phyloP scores from a whole-genome alignment of 1,140 invertebrate species.

The Drosophila nasuta region DNA sequence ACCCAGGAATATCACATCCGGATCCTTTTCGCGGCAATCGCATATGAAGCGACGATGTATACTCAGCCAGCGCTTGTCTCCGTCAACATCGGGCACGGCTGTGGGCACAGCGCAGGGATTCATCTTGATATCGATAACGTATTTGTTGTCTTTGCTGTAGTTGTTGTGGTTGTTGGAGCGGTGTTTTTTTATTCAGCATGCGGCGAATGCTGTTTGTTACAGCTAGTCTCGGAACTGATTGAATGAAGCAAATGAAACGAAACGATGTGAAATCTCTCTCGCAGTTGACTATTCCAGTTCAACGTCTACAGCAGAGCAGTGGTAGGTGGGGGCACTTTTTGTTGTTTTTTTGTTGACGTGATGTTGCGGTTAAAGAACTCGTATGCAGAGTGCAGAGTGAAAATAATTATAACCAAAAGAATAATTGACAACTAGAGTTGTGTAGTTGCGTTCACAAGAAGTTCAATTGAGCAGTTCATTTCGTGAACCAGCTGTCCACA shows the following conservation, averaged over 20 bases:
- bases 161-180: conserved; percentile 7
- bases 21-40: conserved; percentile 93
- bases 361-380: conserved; percentile 5
- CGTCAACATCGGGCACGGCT: conserved; percentile 86
- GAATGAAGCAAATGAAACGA: conserved; percentile 4
- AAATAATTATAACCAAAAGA: conserved; percentile 55
- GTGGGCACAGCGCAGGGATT: conserved; percentile 88
- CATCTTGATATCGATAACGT: conserved; percentile 69
- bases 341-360: background rate
- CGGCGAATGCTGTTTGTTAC: conserved; percentile 40
- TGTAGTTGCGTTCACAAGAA: background rate
- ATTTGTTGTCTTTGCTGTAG: conserved; percentile 6
- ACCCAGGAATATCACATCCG: conserved; percentile 95
- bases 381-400: conserved; percentile 23
- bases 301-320: background rate
- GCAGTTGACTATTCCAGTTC: background rate
- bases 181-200: conserved; percentile 35
- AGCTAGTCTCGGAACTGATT: conserved; percentile 4
- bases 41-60: conserved; percentile 91
- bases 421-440: conserved; percentile 56
- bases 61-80: conserved; percentile 80
- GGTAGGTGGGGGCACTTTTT: background rate
- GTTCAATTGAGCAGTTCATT: conserved; percentile 1
- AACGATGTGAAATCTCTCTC: background rate
- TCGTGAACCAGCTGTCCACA: background rate